Evolutionary conservation across 1,140 invertebrate genomes (phyloP), one percentile per base, ranked within the genome.

Genomic region (Ceratosolen fusciceps): DNA sequence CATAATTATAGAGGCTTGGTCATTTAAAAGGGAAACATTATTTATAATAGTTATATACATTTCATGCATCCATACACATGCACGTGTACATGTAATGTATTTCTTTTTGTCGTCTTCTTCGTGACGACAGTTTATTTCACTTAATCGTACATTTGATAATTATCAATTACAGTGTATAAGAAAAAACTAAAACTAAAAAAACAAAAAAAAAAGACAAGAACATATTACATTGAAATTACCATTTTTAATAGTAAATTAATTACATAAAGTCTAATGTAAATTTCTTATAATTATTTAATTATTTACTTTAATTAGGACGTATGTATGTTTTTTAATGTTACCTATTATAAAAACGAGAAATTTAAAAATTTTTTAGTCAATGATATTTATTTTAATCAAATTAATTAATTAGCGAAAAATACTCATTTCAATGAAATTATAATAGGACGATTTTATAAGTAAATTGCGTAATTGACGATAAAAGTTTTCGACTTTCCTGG

Each of bases 201-300:
- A n/a, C n/a, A n/a, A n/a, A n/a, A n/a, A n/a, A n/a, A n/a, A n/a
- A n/a, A n/a, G n/a, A n/a, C n/a, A n/a, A n/a, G 34, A 65, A 65
- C 21, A 37, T 65, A 9, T 65, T 65, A 65, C 19, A 37, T 65
- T 62, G 29, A 65, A 65, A 16, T n/a, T 19, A 37, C 26, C 21
- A 70, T 70, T 47, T 70, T 26, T 70, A 43, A 70, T 47, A 70
- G 21, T 21, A 29, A 70, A 70, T 70, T 26, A 14, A 70, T 70
- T 49, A 49, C n/a, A 70, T 8, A 14, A 47, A 70, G 24, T 7
- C 5, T 3, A 47, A 47, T 43, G 67, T 70, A 26, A 49, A 70
- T 19, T 70, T 47, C 39, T 2, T 70, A 39, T 31, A 12, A 43
- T 39, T 7, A 16, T 65, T 65, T 65, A 21, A 37, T 2, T 60